Base-by-base conservation (phyloP, 2,797 vertebrate species). In the Phataginus tricuspis region DNA sequence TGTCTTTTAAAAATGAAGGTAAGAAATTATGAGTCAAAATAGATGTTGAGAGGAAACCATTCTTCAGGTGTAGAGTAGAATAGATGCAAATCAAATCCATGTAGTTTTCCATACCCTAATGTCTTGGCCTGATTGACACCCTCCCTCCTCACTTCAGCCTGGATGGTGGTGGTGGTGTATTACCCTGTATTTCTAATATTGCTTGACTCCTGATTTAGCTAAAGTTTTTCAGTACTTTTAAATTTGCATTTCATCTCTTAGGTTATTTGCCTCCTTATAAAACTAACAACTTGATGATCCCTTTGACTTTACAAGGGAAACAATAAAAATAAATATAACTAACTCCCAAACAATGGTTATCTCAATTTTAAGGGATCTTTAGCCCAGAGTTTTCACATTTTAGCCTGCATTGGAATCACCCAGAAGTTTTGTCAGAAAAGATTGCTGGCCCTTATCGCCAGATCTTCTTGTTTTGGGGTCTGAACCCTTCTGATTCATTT, bases 1-100 rank as follows among this genome's bases (percentile, higher is more conserved):
- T 34, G n/a, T 4, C 27, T 84, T 88, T 55, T 61, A 93, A 93
- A 83, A 86, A 39, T 85, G 51, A 88, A 88, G 59, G 63, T 34
- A 87, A 83, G 34, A 83, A 63, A 57, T 59, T 75, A 21, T 15
- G 19, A 84, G 18, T 88, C 59, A 94, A 66, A 93, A 69, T 94
- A 42, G 72, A 29, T 29, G n/a, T 72, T 68, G 39, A 90, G 31
- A 59, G 27, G 71, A 93, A 61, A 53, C 13, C 53, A 68, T 79
- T 93, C 10, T 87, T 49, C 25, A 27, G 49, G 63, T 64, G 13
- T 75, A 14, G 53, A 68, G 27, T 82, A 71, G 64, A 79, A 77
- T 21, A 64, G 19, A 19, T 71, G 5, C 55, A 78, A 83, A 14
- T 94, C 34, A 72, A 25, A 51, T 82, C 42, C 49, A 34, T 10